Evolutionary conservation across 2,888 invertebrate genomes (phyloP), one percentile per base, ranked within the genome.

Genomic region (Temnothorax rugatulus): DNA sequence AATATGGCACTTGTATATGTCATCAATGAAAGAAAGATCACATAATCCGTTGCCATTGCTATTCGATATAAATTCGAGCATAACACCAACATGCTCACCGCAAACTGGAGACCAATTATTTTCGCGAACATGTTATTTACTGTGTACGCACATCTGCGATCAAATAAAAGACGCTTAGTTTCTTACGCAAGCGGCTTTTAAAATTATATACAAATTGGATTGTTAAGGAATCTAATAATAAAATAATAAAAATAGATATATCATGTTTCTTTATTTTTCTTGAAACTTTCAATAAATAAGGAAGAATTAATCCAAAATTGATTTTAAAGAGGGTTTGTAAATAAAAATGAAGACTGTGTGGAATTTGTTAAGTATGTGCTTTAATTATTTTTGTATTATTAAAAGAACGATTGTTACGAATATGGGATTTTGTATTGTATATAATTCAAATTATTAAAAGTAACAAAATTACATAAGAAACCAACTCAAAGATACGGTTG

Each of bases 61-160:
- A 71, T 59, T 71, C 79, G 79, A 38, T 50, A 71, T 15, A 71
- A 68, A 71, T 71, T 81, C 11, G 71, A 81, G 13, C 79, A 81
- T 5, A 71, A 4, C 29, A 71, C 71, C 8, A 81, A 61, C 79
- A 71, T 71, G 71, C 71, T 81, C 25, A 71, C 71, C 2, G 59
- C 38, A 15, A 81, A 71, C 3, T 81, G 79, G 8, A 81, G 25
- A 59, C 59, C 57, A 47, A 81, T 81, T 81, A 81, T 71, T 71
- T 59, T 71, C 1, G 71, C 21, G 13, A 71, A 81, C 57, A 59
- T 59, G 0, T 25, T 38, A 44, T 71, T 81, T 13, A 81, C 4
- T 18, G 21, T 50, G 0, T 38, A 13, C 5, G 79, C 71, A 18
- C 59, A 79, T 79, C 79, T 79, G 15, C 7, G n/a, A 54, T 66